A percentile compares a stretch with the other conserved stretches of the same genome.
phyloP scores from a whole-genome alignment of 2,113 vertebrate species.

The Tragelaphus buxtoni region DNA sequence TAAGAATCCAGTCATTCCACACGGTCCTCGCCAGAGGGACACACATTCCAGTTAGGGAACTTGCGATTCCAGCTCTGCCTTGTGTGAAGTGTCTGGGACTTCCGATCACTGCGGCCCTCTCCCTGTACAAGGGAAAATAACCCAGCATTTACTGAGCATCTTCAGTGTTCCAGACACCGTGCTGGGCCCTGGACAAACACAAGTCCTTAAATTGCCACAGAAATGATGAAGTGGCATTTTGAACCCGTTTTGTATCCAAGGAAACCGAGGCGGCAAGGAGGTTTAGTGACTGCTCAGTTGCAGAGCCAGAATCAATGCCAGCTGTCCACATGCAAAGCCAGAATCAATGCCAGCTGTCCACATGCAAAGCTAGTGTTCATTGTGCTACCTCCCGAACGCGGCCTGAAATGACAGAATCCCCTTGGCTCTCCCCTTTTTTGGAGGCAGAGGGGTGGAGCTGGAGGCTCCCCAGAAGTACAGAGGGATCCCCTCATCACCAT shows the following conservation, averaged over 20 bases:
- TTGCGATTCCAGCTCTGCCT: accelerated
- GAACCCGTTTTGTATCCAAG: background rate
- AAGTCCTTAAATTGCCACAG: background rate
- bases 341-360: background rate
- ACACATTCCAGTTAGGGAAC: too few species aligned
- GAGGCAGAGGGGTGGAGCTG: background rate
- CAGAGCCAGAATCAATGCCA: background rate
- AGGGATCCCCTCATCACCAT: accelerated
- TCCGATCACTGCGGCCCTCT: accelerated
- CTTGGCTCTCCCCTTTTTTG: too few species aligned
- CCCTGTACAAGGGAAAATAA: background rate
- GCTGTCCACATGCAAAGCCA: background rate
- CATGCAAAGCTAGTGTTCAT: accelerated
- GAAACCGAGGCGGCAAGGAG: background rate
- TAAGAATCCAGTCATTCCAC: accelerated
- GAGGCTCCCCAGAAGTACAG: background rate
- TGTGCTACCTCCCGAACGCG: background rate
- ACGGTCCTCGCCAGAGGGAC: accelerated
- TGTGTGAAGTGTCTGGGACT: background rate
- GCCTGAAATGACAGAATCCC: accelerated
- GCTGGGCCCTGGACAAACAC: background rate
- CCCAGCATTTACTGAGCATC: background rate
- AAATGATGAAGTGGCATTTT: background rate
- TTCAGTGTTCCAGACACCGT: background rate
- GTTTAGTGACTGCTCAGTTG: background rate